Percentiles rank a stretch among this genome's conserved stretches.
Conservation (phyloP, 2,113 vertebrate species). For the Tylochromis polylepis region DNA sequence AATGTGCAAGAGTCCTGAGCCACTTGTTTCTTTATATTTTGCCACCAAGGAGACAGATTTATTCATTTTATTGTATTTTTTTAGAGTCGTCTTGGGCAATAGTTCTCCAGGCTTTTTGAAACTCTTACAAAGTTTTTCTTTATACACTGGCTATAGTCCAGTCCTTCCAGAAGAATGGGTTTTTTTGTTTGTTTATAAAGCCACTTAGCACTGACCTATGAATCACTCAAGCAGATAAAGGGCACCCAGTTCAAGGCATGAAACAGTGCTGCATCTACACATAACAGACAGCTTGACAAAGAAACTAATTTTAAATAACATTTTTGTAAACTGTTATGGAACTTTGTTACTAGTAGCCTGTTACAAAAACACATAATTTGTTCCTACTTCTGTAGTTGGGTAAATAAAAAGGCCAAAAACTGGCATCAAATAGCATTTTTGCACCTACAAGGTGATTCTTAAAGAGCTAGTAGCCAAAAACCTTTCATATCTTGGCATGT, state of each 20-base stretch:
- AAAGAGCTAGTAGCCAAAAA: not conserved
- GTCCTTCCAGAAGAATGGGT: not conserved
- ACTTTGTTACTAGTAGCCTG: not conserved
- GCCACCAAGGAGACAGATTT: not conserved
- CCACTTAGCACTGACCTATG: too few relatives aligned
- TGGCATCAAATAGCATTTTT: not conserved
- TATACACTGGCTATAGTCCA: not conserved
- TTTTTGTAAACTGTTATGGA: too few relatives aligned
- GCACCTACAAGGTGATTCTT: not conserved
- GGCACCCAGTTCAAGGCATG: too few relatives aligned
- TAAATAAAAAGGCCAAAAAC: fast-evolving
- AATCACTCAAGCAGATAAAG: too few relatives aligned
- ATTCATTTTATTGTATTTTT: not conserved
- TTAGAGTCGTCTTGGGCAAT: not conserved
- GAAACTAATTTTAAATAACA: too few relatives aligned
- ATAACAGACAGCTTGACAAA: too few relatives aligned
- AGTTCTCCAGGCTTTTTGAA: not conserved
- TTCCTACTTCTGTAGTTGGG: fast-evolving
- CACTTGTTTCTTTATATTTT: not conserved
- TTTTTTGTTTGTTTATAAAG: too few relatives aligned
- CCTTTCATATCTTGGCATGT: fast-evolving
- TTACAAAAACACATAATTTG: not conserved
- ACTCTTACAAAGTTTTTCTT: not conserved
- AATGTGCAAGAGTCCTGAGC: not conserved
- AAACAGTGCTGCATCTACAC: too few relatives aligned